Conservation (phyloP, 2,797 vertebrate species). For the Sardinella longiceps region DNA sequence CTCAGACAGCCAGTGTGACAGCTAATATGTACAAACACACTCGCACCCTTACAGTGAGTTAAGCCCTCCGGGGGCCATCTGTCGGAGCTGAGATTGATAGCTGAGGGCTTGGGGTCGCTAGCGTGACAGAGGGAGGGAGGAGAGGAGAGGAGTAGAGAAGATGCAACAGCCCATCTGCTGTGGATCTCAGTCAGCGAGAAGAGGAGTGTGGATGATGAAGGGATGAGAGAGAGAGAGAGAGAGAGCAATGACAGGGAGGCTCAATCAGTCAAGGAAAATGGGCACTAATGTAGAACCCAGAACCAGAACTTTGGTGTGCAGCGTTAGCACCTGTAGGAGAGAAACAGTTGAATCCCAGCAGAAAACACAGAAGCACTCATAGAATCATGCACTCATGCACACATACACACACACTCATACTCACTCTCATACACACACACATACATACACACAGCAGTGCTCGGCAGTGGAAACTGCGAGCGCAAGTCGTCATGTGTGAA, state of each 20-base stretch:
- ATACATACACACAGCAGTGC: neutral
- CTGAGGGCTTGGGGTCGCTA: neutral
- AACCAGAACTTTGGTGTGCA: neutral
- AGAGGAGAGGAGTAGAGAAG: neutral
- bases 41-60: neutral
- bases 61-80: constrained; percentile 6
- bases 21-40: neutral
- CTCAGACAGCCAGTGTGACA: too few species aligned
- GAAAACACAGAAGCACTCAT: neutral
- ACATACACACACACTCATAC: neutral
- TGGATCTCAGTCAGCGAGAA: neutral
- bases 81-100: neutral
- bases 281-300: neutral
- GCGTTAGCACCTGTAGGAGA: neutral
- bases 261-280: neutral
- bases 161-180: neutral
- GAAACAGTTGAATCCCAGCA: neutral
- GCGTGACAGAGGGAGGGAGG: neutral
- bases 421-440: neutral
- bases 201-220: neutral
- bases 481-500: too few species aligned
- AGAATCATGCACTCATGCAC: neutral
- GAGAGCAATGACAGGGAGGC: neutral
- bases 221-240: constrained; percentile 2
- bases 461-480: too few species aligned